Evolutionary conservation across 1,140 invertebrate species (phyloP), one percentile per base, ranked within the genome.

Genomic region (Pogonus chalceus): DNA sequence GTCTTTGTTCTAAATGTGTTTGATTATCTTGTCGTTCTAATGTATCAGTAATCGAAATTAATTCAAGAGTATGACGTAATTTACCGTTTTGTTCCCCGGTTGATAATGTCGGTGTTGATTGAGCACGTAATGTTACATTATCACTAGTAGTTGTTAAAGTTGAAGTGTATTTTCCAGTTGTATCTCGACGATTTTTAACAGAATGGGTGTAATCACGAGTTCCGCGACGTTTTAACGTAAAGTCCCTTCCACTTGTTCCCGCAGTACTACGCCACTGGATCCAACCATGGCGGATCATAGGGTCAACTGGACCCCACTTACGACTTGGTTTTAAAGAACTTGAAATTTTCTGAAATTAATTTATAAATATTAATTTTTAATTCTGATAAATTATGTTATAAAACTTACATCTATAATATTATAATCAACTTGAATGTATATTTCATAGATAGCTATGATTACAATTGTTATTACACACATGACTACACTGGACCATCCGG

Each of bases 261-360:
- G 64, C 60, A 54, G 68, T 67, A 21, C 59, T 64, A 23, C 66
- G 66, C 65, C 77, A 74, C 23, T 77, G 71, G 26, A 79, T 64
- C 78, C 78, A 80, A 51, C 75, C 77, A 62, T 80, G 76, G n/a
- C 78, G 68, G 21, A 74, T 71, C 53, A 81, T 79, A 10, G 79
- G 78, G 56, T 81, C 79, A 10, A 75, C 71, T 12, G 79, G 79
- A 10, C 79, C 79, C 79, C 79, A 81, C 52, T 80, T 77, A 2
- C 77, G 67, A 0, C 78, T 76, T 16, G 78, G 77, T 60, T 72
- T 74, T 46, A 79, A 69, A 16, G 78, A 75, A 43, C 75, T 73
- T 62, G 71, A 69, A 37, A 80, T 63, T 71, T 79, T 80, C 79
- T 81, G 66, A 14, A 63, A 63, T 59, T 51, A 56, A 58, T 53